phyloP scores from a whole-genome alignment of 23 tunicate genomes.

The Ascidia mentula region DNA sequence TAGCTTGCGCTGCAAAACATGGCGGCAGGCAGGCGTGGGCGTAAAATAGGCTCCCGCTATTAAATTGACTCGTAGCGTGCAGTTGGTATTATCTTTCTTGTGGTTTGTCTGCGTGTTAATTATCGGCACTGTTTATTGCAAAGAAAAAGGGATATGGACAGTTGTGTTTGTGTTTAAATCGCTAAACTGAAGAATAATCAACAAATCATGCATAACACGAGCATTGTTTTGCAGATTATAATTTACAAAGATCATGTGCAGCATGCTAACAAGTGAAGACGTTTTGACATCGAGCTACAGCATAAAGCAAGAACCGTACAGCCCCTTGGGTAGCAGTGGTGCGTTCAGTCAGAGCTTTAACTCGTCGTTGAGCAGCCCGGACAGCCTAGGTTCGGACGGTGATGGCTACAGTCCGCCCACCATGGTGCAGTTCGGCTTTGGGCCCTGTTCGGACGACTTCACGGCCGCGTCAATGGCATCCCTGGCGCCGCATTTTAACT shows the following conservation, averaged over 20 bases:
- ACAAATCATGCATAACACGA: no score
- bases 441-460: conserved; percentile 24
- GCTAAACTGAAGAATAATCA: no score
- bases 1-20: no score
- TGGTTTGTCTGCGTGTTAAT: no score
- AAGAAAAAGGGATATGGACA: no score
- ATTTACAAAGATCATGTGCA: background rate
- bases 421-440: conserved; percentile 45
- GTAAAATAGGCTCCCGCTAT: background rate
- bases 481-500: conserved; percentile 18
- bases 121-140: no score
- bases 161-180: no score
- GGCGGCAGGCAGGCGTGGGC: no score
- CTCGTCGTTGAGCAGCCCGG: conserved; percentile 73
- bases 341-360: conserved; percentile 62
- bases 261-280: conserved; percentile 48
- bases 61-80: background rate
- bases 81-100: background rate
- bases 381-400: conserved; percentile 62
- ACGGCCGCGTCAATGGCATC: conserved; percentile 28
- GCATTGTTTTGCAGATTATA: no score
- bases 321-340: conserved; percentile 58
- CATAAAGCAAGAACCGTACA: conserved; percentile 88
- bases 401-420: conserved; percentile 69
- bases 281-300: conserved; percentile 42